phyloP scores from a whole-genome alignment of 1,140 invertebrate species.

The Dinothrombium tinctorium region DNA sequence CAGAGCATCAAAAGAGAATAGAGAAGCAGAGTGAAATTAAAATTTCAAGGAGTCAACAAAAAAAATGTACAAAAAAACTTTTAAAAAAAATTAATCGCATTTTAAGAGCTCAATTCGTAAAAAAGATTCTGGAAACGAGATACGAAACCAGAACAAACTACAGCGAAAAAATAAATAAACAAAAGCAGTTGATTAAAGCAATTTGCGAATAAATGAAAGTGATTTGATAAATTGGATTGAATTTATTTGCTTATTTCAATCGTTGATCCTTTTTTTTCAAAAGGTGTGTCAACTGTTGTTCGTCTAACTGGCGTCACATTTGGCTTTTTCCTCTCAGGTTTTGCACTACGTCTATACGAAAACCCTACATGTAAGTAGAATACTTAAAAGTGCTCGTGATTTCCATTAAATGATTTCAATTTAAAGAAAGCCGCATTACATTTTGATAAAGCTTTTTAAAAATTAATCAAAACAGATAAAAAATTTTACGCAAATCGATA shows the following conservation, averaged over 20 bases:
- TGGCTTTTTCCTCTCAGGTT: constrained; percentile 15
- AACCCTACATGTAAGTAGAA: constrained; percentile 12
- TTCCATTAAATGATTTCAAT: background rate
- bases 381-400: background rate
- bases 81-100: background rate
- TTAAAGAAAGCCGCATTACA: background rate
- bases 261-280: background rate
- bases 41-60: background rate
- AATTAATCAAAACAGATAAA: constrained; percentile 1
- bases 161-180: too few relatives aligned
- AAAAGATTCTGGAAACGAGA: too few relatives aligned
- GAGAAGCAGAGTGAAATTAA: background rate
- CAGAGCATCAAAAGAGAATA: background rate
- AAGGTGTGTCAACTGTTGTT: constrained; percentile 10
- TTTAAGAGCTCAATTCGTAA: background rate
- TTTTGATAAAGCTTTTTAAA: too few relatives aligned
- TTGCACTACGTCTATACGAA: constrained; percentile 14
- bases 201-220: too few relatives aligned
- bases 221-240: too few relatives aligned
- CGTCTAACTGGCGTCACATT: constrained; percentile 14
- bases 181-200: too few relatives aligned
- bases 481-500: constrained; percentile 4
- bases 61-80: background rate
- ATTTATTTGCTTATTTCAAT: background rate
- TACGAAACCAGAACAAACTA: too few relatives aligned